Evolutionary conservation across 2,113 vertebrate species (phyloP), one percentile per base, ranked within the genome.

Genomic region (Heloderma charlesbogerti): DNA sequence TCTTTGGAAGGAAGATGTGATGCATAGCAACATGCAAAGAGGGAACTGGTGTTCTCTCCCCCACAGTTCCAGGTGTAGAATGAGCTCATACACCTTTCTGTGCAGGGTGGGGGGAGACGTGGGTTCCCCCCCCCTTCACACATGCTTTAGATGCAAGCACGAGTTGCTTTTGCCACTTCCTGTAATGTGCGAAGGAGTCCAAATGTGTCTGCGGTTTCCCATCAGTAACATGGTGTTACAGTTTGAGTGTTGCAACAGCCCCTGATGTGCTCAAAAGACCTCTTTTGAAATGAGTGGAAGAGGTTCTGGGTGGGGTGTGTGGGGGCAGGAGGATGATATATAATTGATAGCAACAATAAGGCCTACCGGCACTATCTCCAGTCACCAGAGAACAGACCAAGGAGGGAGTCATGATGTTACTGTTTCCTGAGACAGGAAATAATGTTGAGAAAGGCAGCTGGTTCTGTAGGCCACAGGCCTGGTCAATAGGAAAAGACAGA

Each of bases 371-470:
- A 13, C 18, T 60, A 54, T 60, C 89, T 34, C 7, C 13, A 48
- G 34, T 63, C 16, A 54, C 20, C 51, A 43, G 15, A 63, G 89
- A 63, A 86, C 9, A 60, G 66, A 81, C 37, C 34, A 27, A 20
- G 84, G 63, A 71, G 43, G 29, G 29, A 6, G n/a, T 34, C 8
- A 1, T 63, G 80, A 60, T 15, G 29, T 37, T 71, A 71, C 78
- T 89, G 80, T 29, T 81, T 81, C 84, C 51, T n/a, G 20, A 90
- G 48, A 71, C 48, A 71, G 75, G 75, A 57, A 75, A 67, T 34
- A 43, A 13, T 31, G 40, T 74, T 74, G 67, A 31, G 37, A 82
- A 48, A 43, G 37, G n/a, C 67, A 48, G 37, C 48, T 45, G 77
- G 13, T 57, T 74, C 60, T n/a, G 8, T 37, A 34, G 27, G 25